Conservation (phyloP, 2,888 invertebrate genomes). For the Agrilus biguttatus region DNA sequence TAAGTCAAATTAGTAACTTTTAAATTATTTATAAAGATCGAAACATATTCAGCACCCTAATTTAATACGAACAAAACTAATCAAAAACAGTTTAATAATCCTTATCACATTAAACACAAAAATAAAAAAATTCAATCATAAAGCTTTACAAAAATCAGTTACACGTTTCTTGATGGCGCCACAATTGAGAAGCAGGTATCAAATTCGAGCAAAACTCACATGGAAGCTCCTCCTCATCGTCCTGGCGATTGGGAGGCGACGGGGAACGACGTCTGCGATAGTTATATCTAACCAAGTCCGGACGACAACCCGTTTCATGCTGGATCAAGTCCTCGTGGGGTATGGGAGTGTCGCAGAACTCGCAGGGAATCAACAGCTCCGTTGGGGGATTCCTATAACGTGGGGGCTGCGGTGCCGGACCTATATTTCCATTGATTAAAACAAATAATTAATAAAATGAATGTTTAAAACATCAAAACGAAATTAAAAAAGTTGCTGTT, state of each 20-base stretch:
- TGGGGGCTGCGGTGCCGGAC: constrained; percentile 33
- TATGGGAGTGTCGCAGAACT: constrained; percentile 38
- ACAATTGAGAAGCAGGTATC: constrained; percentile 36
- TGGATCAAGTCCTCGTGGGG: constrained; percentile 35
- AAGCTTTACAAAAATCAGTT: constrained; percentile 9
- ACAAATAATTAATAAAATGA: background rate
- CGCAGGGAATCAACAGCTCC: constrained; percentile 35
- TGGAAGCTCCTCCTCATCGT: constrained; percentile 35
- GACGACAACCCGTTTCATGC: constrained; percentile 35
- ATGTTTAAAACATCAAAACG: background rate
- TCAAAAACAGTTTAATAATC: too few species aligned
- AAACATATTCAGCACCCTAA: too few species aligned
- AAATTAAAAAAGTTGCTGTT: background rate
- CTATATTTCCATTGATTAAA: constrained; percentile 5
- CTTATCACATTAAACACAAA: too few species aligned
- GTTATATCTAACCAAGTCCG: constrained; percentile 27
- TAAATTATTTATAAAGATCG: too few species aligned
- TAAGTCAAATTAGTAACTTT: too few species aligned
- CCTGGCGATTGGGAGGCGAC: constrained; percentile 16
- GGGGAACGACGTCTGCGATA: constrained; percentile 16
- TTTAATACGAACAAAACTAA: too few species aligned
- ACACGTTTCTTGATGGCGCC: constrained; percentile 39
- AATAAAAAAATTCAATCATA: too few species aligned
- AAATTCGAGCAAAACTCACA: constrained; percentile 44
- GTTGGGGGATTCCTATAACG: constrained; percentile 37